Evolutionary conservation across 2,113 vertebrate genomes (phyloP).

Genomic region (Manacus vitellinus): DNA sequence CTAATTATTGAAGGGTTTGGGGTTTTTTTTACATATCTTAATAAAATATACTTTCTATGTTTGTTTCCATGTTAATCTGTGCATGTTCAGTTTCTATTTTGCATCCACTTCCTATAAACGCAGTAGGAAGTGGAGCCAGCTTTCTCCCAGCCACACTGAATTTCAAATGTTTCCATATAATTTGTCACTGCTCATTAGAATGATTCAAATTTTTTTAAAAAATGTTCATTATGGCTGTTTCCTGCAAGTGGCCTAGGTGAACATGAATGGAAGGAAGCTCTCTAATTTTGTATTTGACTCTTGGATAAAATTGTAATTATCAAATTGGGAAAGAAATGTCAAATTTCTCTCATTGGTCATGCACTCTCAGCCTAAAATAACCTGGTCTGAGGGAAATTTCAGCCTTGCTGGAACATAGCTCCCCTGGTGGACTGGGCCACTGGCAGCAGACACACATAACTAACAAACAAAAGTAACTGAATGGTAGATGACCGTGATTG

Average conservation of each 20-base stretch:
- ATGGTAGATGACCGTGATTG: neutral
- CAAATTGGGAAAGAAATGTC: neutral
- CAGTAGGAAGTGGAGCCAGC: constrained; percentile 9
- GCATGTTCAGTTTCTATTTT: neutral
- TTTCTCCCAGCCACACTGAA: neutral
- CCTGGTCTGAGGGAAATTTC: neutral
- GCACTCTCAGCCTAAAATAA: neutral
- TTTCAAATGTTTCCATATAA: constrained; percentile 17
- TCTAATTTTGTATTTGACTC: neutral
- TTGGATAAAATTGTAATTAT: neutral
- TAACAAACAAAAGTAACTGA: neutral
- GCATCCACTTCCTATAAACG: neutral
- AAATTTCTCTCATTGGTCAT: neutral
- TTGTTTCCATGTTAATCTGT: neutral
- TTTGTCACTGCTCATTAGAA: neutral
- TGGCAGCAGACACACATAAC: neutral
- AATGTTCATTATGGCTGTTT: neutral
- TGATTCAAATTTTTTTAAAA: neutral
- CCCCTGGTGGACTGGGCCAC: neutral
- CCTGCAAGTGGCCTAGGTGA: neutral
- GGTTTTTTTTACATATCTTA: neutral
- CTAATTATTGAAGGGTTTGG: neutral
- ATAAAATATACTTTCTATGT: neutral
- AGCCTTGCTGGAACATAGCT: neutral
- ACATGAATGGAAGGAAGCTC: neutral